Evolutionary conservation across 2,113 vertebrate species (phyloP), one percentile per base, ranked within the genome.

Genomic region (Gasterosteus nipponicus): DNA sequence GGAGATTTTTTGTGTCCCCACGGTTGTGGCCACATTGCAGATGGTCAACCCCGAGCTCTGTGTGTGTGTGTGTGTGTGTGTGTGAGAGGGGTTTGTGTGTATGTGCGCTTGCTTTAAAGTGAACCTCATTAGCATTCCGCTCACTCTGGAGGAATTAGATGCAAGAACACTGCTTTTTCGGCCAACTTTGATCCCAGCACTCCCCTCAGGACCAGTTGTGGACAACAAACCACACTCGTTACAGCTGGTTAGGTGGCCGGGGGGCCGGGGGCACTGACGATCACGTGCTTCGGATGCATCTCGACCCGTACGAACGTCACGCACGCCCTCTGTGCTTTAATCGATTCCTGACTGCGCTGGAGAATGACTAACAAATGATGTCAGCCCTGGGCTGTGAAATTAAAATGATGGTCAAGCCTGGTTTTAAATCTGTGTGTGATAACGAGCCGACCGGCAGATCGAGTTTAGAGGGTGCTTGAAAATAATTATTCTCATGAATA

Each of bases 111-210:
- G 78, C 77, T 85, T 75, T 85, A 77, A 86, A 87, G 85, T 53
- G 74, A 81, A 53, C 54, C 83, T 87, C 85, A 92, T 93, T 85
- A 88, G 86, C 86, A 93, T 92, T 92, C 92, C 69, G 51, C 81
- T 93, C 90, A 90, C 86, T 90, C 69, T 54, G 46, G 42, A 81
- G 80, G 88, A 91, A 91, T 93, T 87, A 88, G 90, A 86, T 88
- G 90, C 90, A 90, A 92, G 89, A 90, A 90, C 88, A 86, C 86
- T 65, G 85, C 86, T 88, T 91, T 89, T 89, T 89, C 88, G 90
- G 90, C 87, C 92, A 92, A 89, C 90, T 91, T 89, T 92, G 87
- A 92, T 93, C 89, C 68, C 78, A 58, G 85, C 68, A 59, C 83
- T 87, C 85, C 80, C 85, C 80, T 78, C 79, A 83, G 87, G 80